Evolutionary conservation across 1,140 invertebrate species (phyloP), one percentile per base, ranked within the genome.

Genomic region (Samia ricini): DNA sequence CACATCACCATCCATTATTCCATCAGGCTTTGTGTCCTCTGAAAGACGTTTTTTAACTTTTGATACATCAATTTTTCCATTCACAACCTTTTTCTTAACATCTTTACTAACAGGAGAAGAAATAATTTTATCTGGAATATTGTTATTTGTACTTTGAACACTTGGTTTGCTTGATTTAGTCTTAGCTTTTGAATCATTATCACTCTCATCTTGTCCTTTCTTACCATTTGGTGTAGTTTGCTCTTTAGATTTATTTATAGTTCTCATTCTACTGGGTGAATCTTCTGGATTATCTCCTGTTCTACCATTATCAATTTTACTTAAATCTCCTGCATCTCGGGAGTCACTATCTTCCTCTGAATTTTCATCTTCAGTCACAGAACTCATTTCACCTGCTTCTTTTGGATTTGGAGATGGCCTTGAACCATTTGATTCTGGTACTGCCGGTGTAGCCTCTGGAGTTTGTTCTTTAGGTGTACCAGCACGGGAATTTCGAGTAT

Each of bases 341-440:
- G 96, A 97, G 91, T 97, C 97, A 83, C 95, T 98, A 89, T 98
- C 98, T 87, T 98, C 97, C 83, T 98, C 97, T 64, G 96, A 98
- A 82, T 91, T 92, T 77, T 99, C 98, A 91, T 98, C 97, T 89
- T 98, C 97, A 74, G 96, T 98, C 57, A 97, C 96, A 57, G 97
- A 98, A 92, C 97, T 98, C 73, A 95, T 95, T 85, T 95, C 95
- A 12, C 93, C 93, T 1, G 91, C 90, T 83, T 94, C 93, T 70
- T 92, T 90, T 79, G 82, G 91, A 89, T 91, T 93, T 60, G 94
- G 93, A 58, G 93, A 93, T 56, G 93, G 93, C 66, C 93, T 85
- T 73, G 89, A 91, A 61, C 88, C 89, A 76, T 92, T 91, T 10
- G 89, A 87, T 69, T 92, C 91, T 54, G 85, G 89, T 51, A 90